phyloP scores from a whole-genome alignment of 2,888 invertebrate genomes.

The Germaria angustata region DNA sequence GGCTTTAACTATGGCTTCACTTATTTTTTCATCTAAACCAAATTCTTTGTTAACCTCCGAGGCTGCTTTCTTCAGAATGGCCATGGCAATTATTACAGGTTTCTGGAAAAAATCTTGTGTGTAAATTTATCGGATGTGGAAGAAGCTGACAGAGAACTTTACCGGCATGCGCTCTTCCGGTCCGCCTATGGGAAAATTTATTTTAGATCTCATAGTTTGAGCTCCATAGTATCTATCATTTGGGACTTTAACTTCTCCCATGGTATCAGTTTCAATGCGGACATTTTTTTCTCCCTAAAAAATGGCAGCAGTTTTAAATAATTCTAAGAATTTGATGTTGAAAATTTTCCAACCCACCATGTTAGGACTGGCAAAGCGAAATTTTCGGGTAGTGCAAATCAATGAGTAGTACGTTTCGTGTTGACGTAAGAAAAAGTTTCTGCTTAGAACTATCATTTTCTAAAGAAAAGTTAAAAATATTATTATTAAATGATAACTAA shows the following conservation, averaged over 20 bases:
- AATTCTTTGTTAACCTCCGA: conserved; percentile 96
- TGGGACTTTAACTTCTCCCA: conserved; percentile 97
- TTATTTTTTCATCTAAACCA: conserved; percentile 92
- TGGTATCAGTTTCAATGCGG: conserved; percentile 90
- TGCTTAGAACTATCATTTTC: not conserved
- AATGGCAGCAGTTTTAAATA: no score
- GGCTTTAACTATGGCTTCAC: conserved; percentile 93
- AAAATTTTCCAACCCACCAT: not conserved
- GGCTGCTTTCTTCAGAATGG: conserved; percentile 98
- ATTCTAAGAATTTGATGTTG: no score
- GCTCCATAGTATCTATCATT: conserved; percentile 96
- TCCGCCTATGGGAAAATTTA: conserved; percentile 98
- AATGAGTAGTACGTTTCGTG: not conserved
- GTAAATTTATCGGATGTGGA: no score
- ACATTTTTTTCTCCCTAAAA: conserved; percentile 74
- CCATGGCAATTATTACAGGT: conserved; percentile 96
- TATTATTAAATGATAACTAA: not conserved
- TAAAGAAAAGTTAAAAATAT: not conserved
- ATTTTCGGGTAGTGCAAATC: not conserved
- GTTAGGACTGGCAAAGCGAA: not conserved
- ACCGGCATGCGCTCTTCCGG: conserved; percentile 96
- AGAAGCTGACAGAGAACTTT: no score
- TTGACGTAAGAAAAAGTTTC: not conserved
- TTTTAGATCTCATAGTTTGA: conserved; percentile 95
- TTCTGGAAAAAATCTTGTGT: no score